Evolutionary conservation across 2,888 invertebrate species (phyloP).

Genomic region (Ophioninae sp.): DNA sequence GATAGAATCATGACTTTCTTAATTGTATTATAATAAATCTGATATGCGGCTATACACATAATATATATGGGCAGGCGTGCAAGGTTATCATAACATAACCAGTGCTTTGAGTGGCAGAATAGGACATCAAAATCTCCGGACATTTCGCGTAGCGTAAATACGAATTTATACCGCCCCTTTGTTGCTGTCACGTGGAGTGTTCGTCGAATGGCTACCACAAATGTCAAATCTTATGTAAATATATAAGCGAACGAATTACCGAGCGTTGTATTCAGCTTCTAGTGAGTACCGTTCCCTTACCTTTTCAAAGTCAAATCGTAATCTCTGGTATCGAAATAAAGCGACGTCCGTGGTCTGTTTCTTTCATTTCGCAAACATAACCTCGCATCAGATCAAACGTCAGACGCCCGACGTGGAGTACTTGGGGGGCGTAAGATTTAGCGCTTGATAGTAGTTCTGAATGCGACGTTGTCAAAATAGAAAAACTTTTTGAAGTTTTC

Average conservation of each 20-base stretch:
- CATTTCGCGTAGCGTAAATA: background rate
- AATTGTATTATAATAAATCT: background rate
- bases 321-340: background rate
- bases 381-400: constrained; percentile 4
- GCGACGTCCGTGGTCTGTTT: background rate
- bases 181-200: constrained; percentile 12
- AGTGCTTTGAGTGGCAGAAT: no score
- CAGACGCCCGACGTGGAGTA: background rate
- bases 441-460: background rate
- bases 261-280: background rate
- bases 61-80: no score
- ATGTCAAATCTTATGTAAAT: constrained; percentile 22
- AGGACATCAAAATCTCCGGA: no score
- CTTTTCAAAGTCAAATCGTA: background rate
- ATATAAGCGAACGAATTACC: background rate
- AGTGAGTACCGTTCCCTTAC: constrained; percentile 15
- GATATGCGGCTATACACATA: no score
- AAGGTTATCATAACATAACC: no score
- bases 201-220: constrained; percentile 10
- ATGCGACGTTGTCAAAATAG: background rate
- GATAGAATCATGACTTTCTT: no score
- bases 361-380: constrained; percentile 10
- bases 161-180: background rate
- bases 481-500: background rate
- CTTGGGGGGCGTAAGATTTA: background rate